These are phyloP conservation scores for Sussaba pulchella DNA, from an alignment of 2,888 invertebrate species.

Conservation along the genomic window DNA sequence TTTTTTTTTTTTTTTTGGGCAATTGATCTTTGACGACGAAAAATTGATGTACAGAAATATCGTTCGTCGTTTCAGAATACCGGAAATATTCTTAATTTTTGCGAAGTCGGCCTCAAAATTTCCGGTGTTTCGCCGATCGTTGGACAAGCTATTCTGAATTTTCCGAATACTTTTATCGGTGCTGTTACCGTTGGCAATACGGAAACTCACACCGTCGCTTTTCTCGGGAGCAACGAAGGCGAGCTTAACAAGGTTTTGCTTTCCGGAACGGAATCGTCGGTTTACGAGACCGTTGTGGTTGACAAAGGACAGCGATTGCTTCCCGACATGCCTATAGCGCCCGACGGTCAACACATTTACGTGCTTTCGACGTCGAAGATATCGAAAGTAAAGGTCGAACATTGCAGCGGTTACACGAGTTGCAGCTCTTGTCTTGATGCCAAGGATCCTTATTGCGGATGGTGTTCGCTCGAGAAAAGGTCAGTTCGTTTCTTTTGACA, in stretches of 20 bases:
- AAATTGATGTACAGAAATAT: constrained; percentile 65
- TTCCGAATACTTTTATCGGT: constrained; percentile 92
- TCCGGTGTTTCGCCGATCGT: constrained; percentile 95
- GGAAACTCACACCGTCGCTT: constrained; percentile 96
- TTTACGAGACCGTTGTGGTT: constrained; percentile 95
- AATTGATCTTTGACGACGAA: background rate
- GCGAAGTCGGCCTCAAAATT: constrained; percentile 96
- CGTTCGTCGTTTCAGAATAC: constrained; percentile 86
- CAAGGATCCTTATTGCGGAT: constrained; percentile 97
- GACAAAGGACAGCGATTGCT: constrained; percentile 92
- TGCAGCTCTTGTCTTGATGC: constrained; percentile 96
- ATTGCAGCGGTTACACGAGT: constrained; percentile 93
- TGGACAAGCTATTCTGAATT: constrained; percentile 91
- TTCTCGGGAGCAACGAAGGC: constrained; percentile 95
- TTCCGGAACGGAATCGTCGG: constrained; percentile 90
- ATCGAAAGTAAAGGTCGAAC: constrained; percentile 93
- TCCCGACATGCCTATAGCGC: constrained; percentile 94
- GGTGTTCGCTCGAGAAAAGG: constrained; percentile 96
- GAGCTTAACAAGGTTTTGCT: constrained; percentile 93
- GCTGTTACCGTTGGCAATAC: constrained; percentile 95
- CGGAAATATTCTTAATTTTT: constrained; percentile 96
- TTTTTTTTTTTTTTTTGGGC: too few species aligned
- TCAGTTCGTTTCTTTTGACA: constrained; percentile 77
- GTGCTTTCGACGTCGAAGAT: constrained; percentile 92
- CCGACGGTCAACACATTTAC: constrained; percentile 93